Percentiles rank a stretch among this genome's conserved stretches.
phyloP scores from a whole-genome alignment of 2,888 invertebrate genomes.

The Phortica okadai region DNA sequence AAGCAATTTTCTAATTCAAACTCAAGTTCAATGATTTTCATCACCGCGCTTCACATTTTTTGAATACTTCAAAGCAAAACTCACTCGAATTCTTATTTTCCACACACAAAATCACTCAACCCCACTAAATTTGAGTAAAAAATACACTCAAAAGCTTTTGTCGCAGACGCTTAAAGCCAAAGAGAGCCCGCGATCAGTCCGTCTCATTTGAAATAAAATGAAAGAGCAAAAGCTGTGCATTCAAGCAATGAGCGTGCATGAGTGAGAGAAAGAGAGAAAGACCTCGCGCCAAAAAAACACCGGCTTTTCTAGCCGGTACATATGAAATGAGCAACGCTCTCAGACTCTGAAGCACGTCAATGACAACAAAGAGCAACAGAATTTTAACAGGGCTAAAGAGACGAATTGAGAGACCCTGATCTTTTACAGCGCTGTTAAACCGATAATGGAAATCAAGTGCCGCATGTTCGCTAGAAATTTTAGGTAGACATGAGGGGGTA shows the following conservation, averaged over 20 bases:
- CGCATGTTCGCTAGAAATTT: neutral
- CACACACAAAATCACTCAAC: neutral
- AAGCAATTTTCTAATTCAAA: no score
- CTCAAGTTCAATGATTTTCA: no score
- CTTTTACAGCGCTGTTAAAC: no score
- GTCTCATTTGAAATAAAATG: no score
- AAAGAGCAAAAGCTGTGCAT: no score
- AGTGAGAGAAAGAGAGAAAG: neutral
- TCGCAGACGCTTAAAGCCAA: no score
- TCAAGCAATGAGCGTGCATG: neutral
- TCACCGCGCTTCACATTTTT: no score
- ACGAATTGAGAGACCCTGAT: no score
- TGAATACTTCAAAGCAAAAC: no score
- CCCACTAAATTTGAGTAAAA: neutral
- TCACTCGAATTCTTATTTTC: conserved; percentile 18
- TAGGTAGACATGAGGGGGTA: neutral
- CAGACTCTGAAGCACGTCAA: neutral
- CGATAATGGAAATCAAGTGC: no score
- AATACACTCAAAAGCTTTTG: neutral
- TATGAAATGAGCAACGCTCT: neutral
- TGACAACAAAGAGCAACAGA: neutral
- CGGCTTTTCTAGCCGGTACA: conserved; percentile 14
- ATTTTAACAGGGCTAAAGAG: no score
- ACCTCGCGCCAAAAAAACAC: neutral
- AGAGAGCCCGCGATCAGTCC: no score